Conservation (phyloP, 2,797 vertebrate species). For the Chaunax sp. region DNA sequence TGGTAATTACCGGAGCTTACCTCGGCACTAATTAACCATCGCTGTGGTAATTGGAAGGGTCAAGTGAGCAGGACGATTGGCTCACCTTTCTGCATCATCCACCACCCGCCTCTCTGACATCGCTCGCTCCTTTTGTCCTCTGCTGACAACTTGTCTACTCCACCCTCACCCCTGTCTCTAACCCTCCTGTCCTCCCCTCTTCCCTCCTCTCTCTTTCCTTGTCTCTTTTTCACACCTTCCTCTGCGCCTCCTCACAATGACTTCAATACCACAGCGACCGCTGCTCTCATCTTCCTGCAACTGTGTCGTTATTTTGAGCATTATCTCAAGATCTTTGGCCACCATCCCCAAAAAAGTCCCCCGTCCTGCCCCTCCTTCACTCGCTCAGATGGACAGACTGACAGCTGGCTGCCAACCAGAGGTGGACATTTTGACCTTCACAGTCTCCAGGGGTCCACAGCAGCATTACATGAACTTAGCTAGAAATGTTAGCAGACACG, state of each 20-base stretch:
- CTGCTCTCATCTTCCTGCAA: constrained; percentile 13
- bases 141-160: constrained; percentile 50
- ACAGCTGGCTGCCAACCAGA: constrained; percentile 79
- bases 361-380: constrained; percentile 3
- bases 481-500: constrained; percentile 45
- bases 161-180: constrained; percentile 49
- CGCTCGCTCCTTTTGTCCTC: constrained; percentile 58
- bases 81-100: constrained; percentile 73
- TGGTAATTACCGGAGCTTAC: constrained; percentile 86
- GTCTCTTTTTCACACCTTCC: constrained; percentile 22
- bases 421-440: constrained; percentile 84
- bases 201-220: constrained; percentile 28
- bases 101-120: constrained; percentile 48
- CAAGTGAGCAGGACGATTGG: constrained; percentile 84
- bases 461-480: constrained; percentile 73
- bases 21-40: constrained; percentile 85
- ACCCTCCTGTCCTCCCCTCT: constrained; percentile 12
- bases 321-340: constrained; percentile 54
- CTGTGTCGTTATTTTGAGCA: constrained; percentile 39
- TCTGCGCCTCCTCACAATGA: constrained; percentile 39
- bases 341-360: constrained; percentile 31
- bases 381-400: constrained; percentile 64
- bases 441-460: constrained; percentile 75
- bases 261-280: constrained; percentile 11
- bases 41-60: constrained; percentile 85